Base-by-base conservation (phyloP, 2,888 invertebrate genomes). In the Noctua janthina region DNA sequence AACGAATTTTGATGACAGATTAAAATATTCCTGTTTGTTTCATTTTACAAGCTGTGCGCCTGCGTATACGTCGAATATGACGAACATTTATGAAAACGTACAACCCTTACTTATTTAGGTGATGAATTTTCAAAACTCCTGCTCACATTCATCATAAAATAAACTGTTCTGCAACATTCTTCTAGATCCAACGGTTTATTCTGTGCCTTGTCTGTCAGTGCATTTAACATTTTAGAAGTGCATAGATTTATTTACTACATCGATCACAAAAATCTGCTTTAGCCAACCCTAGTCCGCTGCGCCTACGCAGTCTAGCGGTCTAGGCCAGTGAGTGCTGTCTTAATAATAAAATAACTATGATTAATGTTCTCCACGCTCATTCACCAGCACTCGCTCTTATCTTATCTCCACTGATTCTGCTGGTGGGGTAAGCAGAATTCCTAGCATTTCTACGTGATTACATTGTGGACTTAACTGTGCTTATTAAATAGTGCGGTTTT, bases 261-360 rank as follows among this genome's bases (percentile, higher is more conserved):
- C 68, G 20, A 74, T 39, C 2, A 5, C 20, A 20, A n/a, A 71
- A 1, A 56, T 13, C 20, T 29, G 20, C 13, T 11, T 51, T 39
- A 54, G 67, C 15, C 84, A 87, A 56, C 89, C 89, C 90, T 87
- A 79, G 15, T 29, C 5, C 39, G 11, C 54, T 76, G 81, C 89
- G 83, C 89, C 89, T 77, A 89, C 89, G 85, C 90, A 82, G 59
- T 7, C 69, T 71, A 82, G 75, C 84, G 83, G 88, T 83, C 89
- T 90, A 89, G 90, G 88, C 84, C 79, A 84, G 80, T 70, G 82
- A 87, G 79, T 81, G 82, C 76, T 78, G 86, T 88, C 87, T 86
- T 84, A 84, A 90, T 88, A 87, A 84, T 82, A 88, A 90, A 90
- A 89, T 89, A 89, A 87, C 89, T 90, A 90, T 89, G 89, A 90